Percentiles rank a stretch among this genome's conserved stretches.
These are phyloP conservation scores for Pherbina coryleti DNA, from an alignment of 2,888 invertebrate genomes.

Conservation along the genomic window DNA sequence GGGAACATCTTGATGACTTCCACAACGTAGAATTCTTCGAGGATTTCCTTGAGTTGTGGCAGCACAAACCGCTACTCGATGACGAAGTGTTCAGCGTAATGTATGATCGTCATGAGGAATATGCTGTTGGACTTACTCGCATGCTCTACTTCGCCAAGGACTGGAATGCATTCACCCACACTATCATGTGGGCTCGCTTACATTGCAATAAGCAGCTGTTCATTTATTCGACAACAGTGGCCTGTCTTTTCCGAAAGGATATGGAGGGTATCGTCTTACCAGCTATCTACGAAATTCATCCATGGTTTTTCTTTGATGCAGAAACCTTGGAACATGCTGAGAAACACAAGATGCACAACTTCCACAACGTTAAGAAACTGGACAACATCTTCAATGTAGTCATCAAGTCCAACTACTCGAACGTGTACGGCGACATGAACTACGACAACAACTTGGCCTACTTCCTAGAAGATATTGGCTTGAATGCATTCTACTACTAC, in stretches of 20 bases:
- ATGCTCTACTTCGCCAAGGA: constrained; percentile 79
- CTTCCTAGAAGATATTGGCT: constrained; percentile 82
- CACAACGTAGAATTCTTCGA: constrained; percentile 73
- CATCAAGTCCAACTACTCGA: constrained; percentile 79
- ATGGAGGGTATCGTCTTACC: constrained; percentile 74
- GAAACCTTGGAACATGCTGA: constrained; percentile 71
- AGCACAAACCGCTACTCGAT: constrained; percentile 70
- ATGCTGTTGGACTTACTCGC: constrained; percentile 75
- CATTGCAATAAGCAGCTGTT: constrained; percentile 76
- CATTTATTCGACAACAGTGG: constrained; percentile 74
- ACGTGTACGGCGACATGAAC: constrained; percentile 72
- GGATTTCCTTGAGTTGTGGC: constrained; percentile 72
- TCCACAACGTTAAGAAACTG: constrained; percentile 70
- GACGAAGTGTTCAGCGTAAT: constrained; percentile 62
- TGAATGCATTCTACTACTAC: constrained; percentile 80
- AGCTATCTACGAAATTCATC: constrained; percentile 78
- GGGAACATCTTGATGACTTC: constrained; percentile 74
- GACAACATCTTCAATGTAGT: constrained; percentile 72
- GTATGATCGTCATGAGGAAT: constrained; percentile 69
- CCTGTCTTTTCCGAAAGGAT: constrained; percentile 74
- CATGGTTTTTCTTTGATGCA: constrained; percentile 75
- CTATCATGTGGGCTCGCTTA: constrained; percentile 78
- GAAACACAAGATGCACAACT: constrained; percentile 73
- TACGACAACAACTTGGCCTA: constrained; percentile 77
- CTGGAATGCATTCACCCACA: constrained; percentile 80